A percentile compares a stretch with the other conserved stretches of the same genome.
phyloP scores from a whole-genome alignment of 2,113 vertebrate species.

The Scartelaos histophorus region DNA sequence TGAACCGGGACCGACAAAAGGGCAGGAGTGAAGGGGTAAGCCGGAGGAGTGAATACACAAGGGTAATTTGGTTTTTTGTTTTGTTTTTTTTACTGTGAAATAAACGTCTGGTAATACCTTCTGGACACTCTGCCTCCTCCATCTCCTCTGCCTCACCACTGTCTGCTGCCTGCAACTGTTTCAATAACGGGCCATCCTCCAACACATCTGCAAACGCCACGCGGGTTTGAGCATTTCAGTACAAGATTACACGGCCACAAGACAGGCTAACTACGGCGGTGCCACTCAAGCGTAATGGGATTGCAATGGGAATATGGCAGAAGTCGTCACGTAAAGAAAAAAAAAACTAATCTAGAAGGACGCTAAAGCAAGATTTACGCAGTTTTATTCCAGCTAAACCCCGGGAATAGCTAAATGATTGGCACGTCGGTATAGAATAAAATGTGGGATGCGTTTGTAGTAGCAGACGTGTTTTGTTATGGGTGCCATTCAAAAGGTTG shows the following conservation, averaged over 20 bases:
- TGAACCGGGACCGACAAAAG: conserved; percentile 18
- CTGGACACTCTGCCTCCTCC: conserved; percentile 64
- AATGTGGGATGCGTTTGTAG: not conserved
- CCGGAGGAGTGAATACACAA: conserved; percentile 29
- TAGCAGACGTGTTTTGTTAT: not conserved
- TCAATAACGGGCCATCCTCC: conserved; percentile 73
- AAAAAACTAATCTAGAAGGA: not conserved
- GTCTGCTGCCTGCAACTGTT: conserved; percentile 68
- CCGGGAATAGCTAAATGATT: not conserved
- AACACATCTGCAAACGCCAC: conserved; percentile 76
- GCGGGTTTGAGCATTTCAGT: conserved; percentile 48
- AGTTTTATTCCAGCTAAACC: not conserved
- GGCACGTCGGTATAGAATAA: not conserved
- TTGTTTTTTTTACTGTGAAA: conserved; percentile 24
- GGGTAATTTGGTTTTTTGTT: not conserved
- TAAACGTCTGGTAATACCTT: conserved; percentile 76
- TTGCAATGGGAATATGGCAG: not conserved
- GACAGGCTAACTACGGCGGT: conserved; percentile 15
- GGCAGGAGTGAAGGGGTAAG: conserved; percentile 27
- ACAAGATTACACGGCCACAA: conserved; percentile 28
- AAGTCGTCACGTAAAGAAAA: not conserved
- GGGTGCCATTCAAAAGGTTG: not conserved
- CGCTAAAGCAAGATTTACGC: not conserved
- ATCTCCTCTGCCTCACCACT: conserved; percentile 66
- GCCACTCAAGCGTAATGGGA: conserved; percentile 6